These are phyloP conservation scores for Hemithea aestivaria DNA, from an alignment of 2,888 invertebrate species.

Conservation along the genomic window DNA sequence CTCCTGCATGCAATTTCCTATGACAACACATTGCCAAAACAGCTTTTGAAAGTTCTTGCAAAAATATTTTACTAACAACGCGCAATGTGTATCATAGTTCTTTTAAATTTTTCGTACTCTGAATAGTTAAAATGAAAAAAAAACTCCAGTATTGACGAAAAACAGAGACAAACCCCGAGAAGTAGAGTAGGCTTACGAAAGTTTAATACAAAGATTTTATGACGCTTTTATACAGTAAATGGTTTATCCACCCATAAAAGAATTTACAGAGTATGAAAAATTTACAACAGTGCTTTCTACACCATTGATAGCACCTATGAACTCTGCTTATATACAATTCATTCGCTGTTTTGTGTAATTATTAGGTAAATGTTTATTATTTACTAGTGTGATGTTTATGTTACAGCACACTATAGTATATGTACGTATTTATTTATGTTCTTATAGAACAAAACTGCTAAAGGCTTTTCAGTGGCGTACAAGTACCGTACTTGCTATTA, in stretches of 20 bases:
- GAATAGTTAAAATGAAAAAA: no score
- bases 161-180: no score
- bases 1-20: conserved; percentile 41
- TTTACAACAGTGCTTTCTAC: conserved; percentile 27
- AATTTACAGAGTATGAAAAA: conserved; percentile 15
- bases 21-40: conserved; percentile 21
- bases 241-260: no score
- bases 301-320: conserved; percentile 29
- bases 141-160: no score
- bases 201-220: no score
- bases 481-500: no score
- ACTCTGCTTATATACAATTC: conserved; percentile 32
- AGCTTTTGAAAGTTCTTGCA: no score
- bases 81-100: conserved; percentile 22
- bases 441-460: conserved; percentile 11
- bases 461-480: conserved; percentile 10
- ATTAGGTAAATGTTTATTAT: conserved; percentile 22
- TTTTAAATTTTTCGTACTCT: conserved; percentile 7
- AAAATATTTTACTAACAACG: no score
- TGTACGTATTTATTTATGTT: conserved; percentile 28
- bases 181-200: no score
- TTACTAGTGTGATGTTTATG: conserved; percentile 25
- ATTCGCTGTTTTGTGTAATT: conserved; percentile 25
- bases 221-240: no score
- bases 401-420: conserved; percentile 29